Evolutionary conservation across 2,797 vertebrate species (phyloP).

Genomic region (Diplodus puntazzo): DNA sequence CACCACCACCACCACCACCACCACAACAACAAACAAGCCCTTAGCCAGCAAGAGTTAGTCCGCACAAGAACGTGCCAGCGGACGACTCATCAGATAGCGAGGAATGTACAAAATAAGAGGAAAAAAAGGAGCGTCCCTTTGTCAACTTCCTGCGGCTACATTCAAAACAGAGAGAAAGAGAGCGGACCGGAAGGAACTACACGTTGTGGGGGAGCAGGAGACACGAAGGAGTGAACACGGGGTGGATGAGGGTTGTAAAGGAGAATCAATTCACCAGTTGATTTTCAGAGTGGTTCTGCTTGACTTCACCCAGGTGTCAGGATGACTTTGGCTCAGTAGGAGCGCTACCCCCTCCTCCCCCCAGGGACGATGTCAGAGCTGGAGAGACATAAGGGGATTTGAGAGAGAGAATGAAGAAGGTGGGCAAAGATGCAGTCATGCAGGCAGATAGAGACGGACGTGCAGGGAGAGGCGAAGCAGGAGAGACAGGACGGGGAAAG

Average conservation of each 20-base stretch:
- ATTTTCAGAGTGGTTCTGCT: slow-evolving; percentile 71
- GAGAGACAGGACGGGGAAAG: neutral
- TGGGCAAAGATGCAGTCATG: slow-evolving; percentile 59
- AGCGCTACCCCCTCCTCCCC: neutral
- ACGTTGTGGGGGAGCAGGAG: neutral
- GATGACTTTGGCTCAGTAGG: slow-evolving; percentile 64
- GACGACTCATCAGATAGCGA: slow-evolving; percentile 13
- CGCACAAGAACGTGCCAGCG: slow-evolving; percentile 16
- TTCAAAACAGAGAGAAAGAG: slow-evolving; percentile 3
- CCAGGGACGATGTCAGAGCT: slow-evolving; percentile 55
- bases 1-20: neutral
- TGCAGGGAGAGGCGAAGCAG: slow-evolving; percentile 19
- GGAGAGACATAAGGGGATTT: slow-evolving; percentile 52
- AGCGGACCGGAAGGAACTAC: neutral
- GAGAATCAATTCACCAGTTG: slow-evolving; percentile 59
- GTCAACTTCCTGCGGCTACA: slow-evolving; percentile 11
- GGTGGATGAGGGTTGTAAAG: slow-evolving; percentile 23
- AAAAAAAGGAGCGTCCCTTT: slow-evolving; percentile 3
- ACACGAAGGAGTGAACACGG: neutral
- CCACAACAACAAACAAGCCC: slow-evolving; percentile 24
- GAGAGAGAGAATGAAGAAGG: slow-evolving; percentile 51
- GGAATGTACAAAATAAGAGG: neutral
- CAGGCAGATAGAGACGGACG: slow-evolving; percentile 49
- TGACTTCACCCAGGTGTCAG: slow-evolving; percentile 70
- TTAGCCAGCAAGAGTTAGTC: neutral